A percentile compares a stretch with the other conserved stretches of the same genome.
These are phyloP conservation scores for Cephalopachus bancanus DNA, from an alignment of 2,797 vertebrate genomes.

Conservation along the genomic window DNA sequence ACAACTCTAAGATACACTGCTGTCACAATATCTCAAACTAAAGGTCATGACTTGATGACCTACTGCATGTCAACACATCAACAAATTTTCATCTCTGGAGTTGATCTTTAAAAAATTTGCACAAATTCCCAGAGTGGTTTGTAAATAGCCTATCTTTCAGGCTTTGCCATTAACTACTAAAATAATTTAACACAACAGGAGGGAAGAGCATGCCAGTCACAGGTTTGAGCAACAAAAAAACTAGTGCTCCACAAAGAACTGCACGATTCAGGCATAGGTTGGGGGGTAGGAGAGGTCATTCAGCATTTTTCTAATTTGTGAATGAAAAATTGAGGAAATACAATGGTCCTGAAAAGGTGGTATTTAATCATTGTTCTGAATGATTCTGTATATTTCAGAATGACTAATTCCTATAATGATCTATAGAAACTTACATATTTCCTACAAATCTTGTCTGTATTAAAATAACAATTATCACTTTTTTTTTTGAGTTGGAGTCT, in stretches of 20 bases:
- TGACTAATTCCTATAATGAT: not conserved
- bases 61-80: not conserved
- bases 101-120: slow-evolving; percentile 1
- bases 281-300: not conserved
- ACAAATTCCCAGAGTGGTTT: not conserved
- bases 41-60: not conserved
- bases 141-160: not conserved
- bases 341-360: not conserved
- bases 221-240: not conserved
- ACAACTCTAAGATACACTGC: not conserved
- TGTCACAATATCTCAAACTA: not conserved
- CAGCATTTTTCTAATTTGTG: not conserved
- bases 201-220: not conserved
- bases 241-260: no score
- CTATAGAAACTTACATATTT: not conserved
- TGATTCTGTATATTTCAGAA: not conserved
- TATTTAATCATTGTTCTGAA: not conserved
- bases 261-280: not conserved
- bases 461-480: slow-evolving; percentile 19
- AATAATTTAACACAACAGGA: not conserved
- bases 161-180: not conserved
- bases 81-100: not conserved
- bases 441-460: slow-evolving; percentile 30
- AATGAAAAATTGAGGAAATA: not conserved
- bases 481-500: no score